phyloP scores from a whole-genome alignment of 1,140 invertebrate genomes.

The honey bee (Apis mellifera) region Amel_HAv3.1 CM009943.2:8507001-8507500 shows the following conservation, averaged over 20 bases:
- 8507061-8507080: constrained; percentile 39
- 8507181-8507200: constrained; percentile 51
- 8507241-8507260: no score
- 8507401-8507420: no score
- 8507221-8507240: no score
- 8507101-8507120: no score
- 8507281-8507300: not conserved
- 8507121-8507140: no score
- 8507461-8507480: constrained; percentile 49
- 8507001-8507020: not conserved
- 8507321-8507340: constrained; percentile 50
- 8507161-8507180: not conserved
- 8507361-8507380: no score
- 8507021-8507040: not conserved
- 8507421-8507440: not conserved
- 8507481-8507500: constrained; percentile 71
- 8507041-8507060: constrained; percentile 50
- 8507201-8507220: constrained; percentile 35
- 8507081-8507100: no score
- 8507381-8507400: no score
- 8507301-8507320: constrained; percentile 31
- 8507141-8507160: not conserved
- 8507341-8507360: no score
- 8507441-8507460: constrained; percentile 29
- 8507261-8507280: no score